These are phyloP conservation scores for Ochropleura plecta DNA, from an alignment of 2,888 invertebrate genomes.

Conservation along the genomic window DNA sequence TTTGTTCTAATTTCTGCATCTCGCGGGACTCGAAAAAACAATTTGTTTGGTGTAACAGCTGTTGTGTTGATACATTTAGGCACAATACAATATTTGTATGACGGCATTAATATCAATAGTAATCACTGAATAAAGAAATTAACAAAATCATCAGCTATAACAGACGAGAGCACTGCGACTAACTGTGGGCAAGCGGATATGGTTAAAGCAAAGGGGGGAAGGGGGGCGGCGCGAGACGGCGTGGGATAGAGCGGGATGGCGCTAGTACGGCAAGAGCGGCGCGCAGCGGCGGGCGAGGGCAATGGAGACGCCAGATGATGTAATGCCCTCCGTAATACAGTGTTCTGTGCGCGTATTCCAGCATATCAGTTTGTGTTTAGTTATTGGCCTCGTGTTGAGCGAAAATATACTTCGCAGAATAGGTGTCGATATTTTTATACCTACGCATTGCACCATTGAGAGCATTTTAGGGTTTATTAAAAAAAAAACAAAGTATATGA, in stretches of 20 bases:
- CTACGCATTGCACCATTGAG: background rate
- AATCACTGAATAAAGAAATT: background rate
- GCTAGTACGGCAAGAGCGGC: slow-evolving; percentile 3
- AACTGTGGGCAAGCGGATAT: slow-evolving; percentile 19
- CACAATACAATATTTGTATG: slow-evolving; percentile 36
- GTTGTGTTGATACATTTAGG: slow-evolving; percentile 38
- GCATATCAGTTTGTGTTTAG: slow-evolving; percentile 3
- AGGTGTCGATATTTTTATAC: background rate
- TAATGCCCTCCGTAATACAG: slow-evolving; percentile 12
- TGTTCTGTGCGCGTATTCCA: slow-evolving; percentile 9
- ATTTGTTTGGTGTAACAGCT: slow-evolving; percentile 29
- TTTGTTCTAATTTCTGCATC: slow-evolving; percentile 14
- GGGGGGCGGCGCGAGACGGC: background rate
- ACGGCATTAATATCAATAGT: slow-evolving; percentile 26
- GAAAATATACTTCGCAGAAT: background rate
- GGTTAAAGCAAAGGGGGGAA: background rate
- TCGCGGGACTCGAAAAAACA: slow-evolving; percentile 32
- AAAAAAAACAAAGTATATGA: too few relatives aligned
- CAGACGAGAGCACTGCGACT: slow-evolving; percentile 10
- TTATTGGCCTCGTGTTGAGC: background rate
- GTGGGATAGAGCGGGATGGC: background rate
- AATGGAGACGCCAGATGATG: slow-evolving; percentile 25
- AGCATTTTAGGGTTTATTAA: background rate
- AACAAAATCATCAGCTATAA: slow-evolving; percentile 17
- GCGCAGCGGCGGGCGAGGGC: background rate